Evolutionary conservation across 2,888 invertebrate genomes (phyloP).

Genomic region (Stenodema calcarata): DNA sequence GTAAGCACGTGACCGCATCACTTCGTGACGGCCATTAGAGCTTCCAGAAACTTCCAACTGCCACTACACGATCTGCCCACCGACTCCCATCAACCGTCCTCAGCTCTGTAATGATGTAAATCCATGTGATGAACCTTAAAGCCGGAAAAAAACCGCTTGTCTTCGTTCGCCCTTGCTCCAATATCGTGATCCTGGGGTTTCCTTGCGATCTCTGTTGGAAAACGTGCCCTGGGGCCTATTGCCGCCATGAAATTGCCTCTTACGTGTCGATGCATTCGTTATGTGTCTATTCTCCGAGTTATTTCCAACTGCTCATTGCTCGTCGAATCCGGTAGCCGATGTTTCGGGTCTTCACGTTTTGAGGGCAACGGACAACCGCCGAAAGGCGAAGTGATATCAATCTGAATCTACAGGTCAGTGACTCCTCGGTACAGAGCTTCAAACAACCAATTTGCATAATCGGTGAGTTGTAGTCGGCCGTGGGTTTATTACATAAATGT

Average conservation of each 20-base stretch:
- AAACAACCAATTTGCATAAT: no score
- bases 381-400: background rate
- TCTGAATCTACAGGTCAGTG: no score
- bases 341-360: background rate
- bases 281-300: background rate
- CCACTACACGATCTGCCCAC: conserved; percentile 8
- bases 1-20: conserved; percentile 39
- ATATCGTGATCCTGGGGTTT: conserved; percentile 28
- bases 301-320: background rate
- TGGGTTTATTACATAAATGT: no score
- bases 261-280: conserved; percentile 25
- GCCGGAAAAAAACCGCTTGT: background rate
- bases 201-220: background rate
- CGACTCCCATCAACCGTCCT: background rate
- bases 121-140: background rate
- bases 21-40: conserved; percentile 40
- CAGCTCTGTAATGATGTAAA: conserved; percentile 14
- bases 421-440: no score
- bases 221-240: conserved; percentile 14
- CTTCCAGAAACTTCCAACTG: conserved; percentile 7
- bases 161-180: conserved; percentile 34
- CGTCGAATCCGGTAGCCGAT: background rate
- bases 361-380: background rate
- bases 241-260: background rate
- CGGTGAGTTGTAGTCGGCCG: no score